Evolutionary conservation across 2,888 invertebrate genomes (phyloP), one percentile per base, ranked within the genome.

Genomic region (Caenorhabditis uteleia): DNA sequence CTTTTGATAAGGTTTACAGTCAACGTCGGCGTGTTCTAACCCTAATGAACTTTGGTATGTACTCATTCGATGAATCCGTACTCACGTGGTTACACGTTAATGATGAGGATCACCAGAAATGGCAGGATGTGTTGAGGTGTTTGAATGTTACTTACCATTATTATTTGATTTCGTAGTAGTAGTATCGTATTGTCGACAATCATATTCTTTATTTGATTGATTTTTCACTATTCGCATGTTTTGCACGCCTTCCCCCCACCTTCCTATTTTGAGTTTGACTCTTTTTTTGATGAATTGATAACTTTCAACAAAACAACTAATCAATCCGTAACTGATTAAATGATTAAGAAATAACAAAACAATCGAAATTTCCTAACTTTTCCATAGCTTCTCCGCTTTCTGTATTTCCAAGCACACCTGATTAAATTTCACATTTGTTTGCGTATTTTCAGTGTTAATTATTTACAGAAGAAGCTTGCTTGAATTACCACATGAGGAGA

Each of bases 11-110:
- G 48, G 39, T 43, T 61, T 71, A 55, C 73, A 82, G 82, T 68
- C 82, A 82, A 69, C 77, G 82, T 40, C 77, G 78, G 36, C 79
- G 82, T 48, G 74, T 82, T 57, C 70, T 78, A 43, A 80, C 79
- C 43, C 70, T 82, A 60, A 61, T 80, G 74, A 74, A 74, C 60
- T 82, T 78, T 49, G 82, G 82, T 54, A 61, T 82, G 74, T 70
- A 74, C 59, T 70, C 77, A 34, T 78, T 78, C 60, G 82, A 81
- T 51, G 80, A 81, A 51, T 68, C 77, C 10, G 64, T 82, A 25
- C 70, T 81, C 43, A 74, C 79, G 36, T 77, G 77, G 80, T 69
- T 82, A 29, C 72, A 75, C 23, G 66, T 70, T 38, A 76, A 79
- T 43, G 77, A 74, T 25, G 72, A 75, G 48, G 70, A 75, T 33